Conservation (phyloP, 2,888 invertebrate species). For the Alloscopus bannaensis region DNA sequence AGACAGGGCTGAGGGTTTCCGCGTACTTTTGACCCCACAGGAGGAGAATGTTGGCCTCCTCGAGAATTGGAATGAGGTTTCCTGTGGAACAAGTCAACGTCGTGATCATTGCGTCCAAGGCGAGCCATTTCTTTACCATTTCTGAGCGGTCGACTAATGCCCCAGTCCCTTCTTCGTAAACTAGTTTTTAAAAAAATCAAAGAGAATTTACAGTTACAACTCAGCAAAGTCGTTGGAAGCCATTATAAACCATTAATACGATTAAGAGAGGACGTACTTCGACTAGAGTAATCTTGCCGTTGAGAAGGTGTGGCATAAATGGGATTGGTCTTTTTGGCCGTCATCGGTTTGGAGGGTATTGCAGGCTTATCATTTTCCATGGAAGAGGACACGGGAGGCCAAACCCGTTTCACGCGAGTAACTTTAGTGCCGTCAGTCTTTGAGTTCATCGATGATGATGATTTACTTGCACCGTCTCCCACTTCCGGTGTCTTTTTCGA, state of each 20-base stretch:
- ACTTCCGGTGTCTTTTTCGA: conserved; percentile 39
- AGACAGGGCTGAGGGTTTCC: conserved; percentile 71
- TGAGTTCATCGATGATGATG: conserved; percentile 48
- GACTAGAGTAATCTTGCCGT: conserved; percentile 71
- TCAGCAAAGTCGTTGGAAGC: neutral
- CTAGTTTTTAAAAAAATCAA: too few relatives aligned
- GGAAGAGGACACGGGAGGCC: conserved; percentile 77
- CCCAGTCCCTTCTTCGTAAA: conserved; percentile 63
- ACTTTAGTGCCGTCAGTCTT: conserved; percentile 70
- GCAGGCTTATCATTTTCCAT: conserved; percentile 80
- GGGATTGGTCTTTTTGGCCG: conserved; percentile 81
- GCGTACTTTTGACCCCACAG: conserved; percentile 73
- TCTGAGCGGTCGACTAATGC: conserved; percentile 70
- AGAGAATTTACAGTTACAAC: neutral
- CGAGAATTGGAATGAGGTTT: conserved; percentile 73
- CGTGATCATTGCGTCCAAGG: conserved; percentile 73
- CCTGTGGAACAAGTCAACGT: conserved; percentile 73
- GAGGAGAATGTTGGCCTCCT: conserved; percentile 72
- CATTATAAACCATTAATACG: neutral
- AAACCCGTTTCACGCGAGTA: conserved; percentile 76
- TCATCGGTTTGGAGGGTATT: conserved; percentile 82
- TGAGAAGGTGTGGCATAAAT: conserved; percentile 85
- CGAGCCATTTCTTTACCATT: conserved; percentile 73
- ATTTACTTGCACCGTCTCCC: conserved; percentile 51
- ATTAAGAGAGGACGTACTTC: conserved; percentile 56